These are phyloP conservation scores for Eulemur mongoz DNA, from an alignment of 2,797 vertebrate genomes.

Conservation along the genomic window DNA sequence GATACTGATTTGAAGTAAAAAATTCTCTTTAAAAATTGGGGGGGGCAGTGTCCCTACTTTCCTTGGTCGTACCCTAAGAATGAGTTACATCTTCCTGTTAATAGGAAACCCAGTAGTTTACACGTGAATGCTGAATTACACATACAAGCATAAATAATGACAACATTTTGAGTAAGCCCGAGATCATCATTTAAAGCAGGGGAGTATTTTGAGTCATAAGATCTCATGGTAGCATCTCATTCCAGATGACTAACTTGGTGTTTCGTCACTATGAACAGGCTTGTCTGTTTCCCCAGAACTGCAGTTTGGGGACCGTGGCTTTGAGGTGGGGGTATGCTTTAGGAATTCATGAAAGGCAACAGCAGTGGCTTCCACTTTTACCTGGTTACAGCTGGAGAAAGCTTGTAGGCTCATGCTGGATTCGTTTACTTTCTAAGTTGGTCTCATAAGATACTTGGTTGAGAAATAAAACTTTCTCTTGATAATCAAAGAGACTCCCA, in stretches of 20 bases:
- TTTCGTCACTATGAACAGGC: background rate
- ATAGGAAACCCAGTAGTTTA: background rate
- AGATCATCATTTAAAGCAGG: background rate
- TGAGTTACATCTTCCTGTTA: background rate
- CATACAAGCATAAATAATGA: background rate
- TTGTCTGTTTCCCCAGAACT: background rate
- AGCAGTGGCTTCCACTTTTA: background rate
- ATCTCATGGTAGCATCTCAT: background rate
- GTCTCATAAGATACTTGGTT: background rate
- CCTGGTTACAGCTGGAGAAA: background rate
- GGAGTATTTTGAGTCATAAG: constrained; percentile 3
- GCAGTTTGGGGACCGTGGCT: background rate
- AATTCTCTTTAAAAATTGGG: background rate
- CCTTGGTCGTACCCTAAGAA: background rate
- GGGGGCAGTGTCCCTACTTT: background rate
- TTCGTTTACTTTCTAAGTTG: background rate
- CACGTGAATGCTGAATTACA: background rate
- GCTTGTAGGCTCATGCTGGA: background rate
- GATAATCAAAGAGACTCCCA: background rate
- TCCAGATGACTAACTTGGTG: background rate
- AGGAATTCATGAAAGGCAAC: background rate
- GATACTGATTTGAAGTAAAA: constrained; percentile 57
- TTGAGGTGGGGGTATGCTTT: background rate
- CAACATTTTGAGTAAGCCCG: constrained; percentile 6
- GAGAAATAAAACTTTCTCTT: background rate